A percentile compares a stretch with the other conserved stretches of the same genome.
phyloP scores from a whole-genome alignment of 1,140 invertebrate genomes.

The Macrobrachium nipponense region DNA sequence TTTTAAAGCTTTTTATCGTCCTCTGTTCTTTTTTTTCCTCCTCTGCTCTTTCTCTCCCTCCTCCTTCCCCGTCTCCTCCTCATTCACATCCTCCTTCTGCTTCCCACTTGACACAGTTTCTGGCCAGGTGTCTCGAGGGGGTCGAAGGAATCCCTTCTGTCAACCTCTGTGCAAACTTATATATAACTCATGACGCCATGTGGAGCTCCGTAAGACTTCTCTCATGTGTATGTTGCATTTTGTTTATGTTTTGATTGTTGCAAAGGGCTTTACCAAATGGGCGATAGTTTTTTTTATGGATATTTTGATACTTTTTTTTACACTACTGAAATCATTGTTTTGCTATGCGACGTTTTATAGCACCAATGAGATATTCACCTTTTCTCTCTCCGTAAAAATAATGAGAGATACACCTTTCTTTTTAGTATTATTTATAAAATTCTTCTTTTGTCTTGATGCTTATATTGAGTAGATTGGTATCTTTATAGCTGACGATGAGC shows the following conservation, averaged over 20 bases:
- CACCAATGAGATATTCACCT: too few relatives aligned
- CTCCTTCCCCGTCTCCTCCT: not conserved
- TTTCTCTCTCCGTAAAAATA: not conserved
- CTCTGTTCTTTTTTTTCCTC: not conserved
- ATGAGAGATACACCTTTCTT: too few relatives aligned
- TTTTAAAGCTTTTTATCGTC: not conserved
- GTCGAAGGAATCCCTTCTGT: too few relatives aligned
- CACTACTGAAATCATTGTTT: too few relatives aligned
- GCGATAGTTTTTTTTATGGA: not conserved
- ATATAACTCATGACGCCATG: too few relatives aligned
- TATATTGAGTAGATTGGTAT: too few relatives aligned
- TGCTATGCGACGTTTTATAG: too few relatives aligned
- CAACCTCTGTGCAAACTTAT: too few relatives aligned
- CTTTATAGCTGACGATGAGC: too few relatives aligned
- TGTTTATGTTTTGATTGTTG: not conserved
- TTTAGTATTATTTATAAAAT: too few relatives aligned
- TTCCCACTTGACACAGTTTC: not conserved
- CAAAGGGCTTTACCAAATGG: not conserved
- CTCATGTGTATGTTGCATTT: not conserved
- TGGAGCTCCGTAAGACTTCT: too few relatives aligned
- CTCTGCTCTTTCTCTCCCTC: not conserved
- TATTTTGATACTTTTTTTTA: not conserved
- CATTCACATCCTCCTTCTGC: not conserved
- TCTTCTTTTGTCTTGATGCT: too few relatives aligned
- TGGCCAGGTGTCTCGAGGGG: not conserved